A percentile compares a stretch with the other conserved stretches of the same genome.
These are phyloP conservation scores for Neofelis nebulosa DNA, from an alignment of 2,113 vertebrate species.

Conservation along the genomic window DNA sequence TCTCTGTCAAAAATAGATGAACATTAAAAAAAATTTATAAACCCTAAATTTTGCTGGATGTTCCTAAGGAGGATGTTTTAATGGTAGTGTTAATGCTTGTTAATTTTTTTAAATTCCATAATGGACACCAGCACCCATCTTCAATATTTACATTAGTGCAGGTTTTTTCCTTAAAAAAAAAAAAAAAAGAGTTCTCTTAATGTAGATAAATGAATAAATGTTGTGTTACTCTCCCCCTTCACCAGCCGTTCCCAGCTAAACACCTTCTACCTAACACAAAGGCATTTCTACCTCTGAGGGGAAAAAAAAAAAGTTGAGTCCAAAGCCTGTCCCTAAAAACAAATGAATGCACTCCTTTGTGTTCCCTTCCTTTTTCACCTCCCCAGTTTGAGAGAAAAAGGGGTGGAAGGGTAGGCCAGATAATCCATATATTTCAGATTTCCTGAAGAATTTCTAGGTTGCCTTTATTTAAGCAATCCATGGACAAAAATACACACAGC, in stretches of 20 bases:
- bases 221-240: background rate
- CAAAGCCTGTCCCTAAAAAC: background rate
- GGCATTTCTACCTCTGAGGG: background rate
- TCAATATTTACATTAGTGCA: constrained; percentile 4
- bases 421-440: background rate
- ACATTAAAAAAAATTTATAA: background rate
- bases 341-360: background rate
- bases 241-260: background rate
- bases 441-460: constrained; percentile 19
- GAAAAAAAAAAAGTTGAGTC: background rate
- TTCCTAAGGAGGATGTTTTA: constrained; percentile 17
- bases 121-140: constrained; percentile 29
- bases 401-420: background rate
- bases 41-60: background rate
- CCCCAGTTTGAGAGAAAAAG: background rate
- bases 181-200: background rate
- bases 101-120: background rate
- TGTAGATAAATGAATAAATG: background rate
- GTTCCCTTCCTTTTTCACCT: background rate
- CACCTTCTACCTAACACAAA: constrained; percentile 24
- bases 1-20: too few species aligned
- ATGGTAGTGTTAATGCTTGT: background rate
- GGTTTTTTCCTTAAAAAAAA: background rate
- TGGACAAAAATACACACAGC: background rate
- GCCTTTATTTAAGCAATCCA: background rate